These are phyloP conservation scores for Cataglyphis altisquamis DNA, from an alignment of 2,888 invertebrate genomes.

Conservation along the genomic window DNA sequence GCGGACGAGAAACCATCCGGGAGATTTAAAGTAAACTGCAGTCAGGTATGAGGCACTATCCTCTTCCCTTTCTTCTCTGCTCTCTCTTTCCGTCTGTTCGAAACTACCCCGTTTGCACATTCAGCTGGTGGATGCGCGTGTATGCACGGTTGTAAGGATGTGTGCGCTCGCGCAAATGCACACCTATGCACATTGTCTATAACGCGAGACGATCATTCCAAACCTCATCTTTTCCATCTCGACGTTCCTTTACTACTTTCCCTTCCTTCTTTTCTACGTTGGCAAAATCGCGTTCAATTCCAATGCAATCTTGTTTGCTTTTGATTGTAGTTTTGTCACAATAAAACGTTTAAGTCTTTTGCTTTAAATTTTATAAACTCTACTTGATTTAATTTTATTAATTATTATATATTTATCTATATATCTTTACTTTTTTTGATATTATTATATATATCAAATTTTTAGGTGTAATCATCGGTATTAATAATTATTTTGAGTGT, in stretches of 20 bases:
- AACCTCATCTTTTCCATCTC: conserved; percentile 56
- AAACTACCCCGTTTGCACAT: conserved; percentile 33
- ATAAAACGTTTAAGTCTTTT: conserved; percentile 42
- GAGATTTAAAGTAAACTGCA: conserved; percentile 81
- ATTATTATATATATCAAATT: background rate
- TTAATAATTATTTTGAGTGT: conserved; percentile 61
- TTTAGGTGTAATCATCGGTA: conserved; percentile 8
- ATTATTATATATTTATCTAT: background rate
- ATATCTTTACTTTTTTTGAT: background rate
- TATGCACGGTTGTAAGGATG: background rate
- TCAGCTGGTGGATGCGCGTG: conserved; percentile 5
- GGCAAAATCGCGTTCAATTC: conserved; percentile 65
- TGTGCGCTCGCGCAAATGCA: conserved; percentile 29
- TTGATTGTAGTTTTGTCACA: conserved; percentile 13
- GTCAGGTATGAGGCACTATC: conserved; percentile 68
- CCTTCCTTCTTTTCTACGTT: conserved; percentile 65
- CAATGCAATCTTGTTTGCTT: conserved; percentile 21
- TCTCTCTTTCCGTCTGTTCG: conserved; percentile 47
- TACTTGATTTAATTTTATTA: background rate
- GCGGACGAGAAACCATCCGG: conserved; percentile 77
- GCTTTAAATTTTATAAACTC: conserved; percentile 5
- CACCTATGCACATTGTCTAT: conserved; percentile 34
- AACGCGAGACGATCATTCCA: conserved; percentile 44
- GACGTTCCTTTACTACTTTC: conserved; percentile 51
- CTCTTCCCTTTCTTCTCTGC: conserved; percentile 38